These are phyloP conservation scores for Neomorphus geoffroyi DNA, from an alignment of 2,797 vertebrate genomes.

Conservation along the genomic window DNA sequence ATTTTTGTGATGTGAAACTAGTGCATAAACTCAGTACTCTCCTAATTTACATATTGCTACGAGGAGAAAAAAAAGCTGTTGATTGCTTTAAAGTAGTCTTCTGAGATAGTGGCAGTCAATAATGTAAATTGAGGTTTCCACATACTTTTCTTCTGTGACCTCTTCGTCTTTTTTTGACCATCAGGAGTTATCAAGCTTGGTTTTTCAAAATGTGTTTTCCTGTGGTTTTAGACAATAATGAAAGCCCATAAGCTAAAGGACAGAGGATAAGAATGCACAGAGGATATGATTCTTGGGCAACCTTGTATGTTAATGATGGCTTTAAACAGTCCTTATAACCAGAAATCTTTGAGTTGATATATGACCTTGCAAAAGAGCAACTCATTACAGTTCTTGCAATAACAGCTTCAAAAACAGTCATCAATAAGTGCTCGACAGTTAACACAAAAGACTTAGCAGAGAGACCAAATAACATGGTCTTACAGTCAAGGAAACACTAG, in stretches of 20 bases:
- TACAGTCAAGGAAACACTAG: background rate
- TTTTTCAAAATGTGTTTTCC: conserved; percentile 10
- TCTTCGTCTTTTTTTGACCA: conserved; percentile 15
- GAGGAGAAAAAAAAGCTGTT: background rate
- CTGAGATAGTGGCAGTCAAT: background rate
- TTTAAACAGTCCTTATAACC: conserved; percentile 26
- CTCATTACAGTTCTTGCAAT: conserved; percentile 8
- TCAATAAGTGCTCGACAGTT: conserved; percentile 36
- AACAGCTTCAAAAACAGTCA: conserved; percentile 25
- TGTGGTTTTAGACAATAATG: conserved; percentile 15
- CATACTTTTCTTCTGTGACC: conserved; percentile 17
- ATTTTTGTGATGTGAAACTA: background rate
- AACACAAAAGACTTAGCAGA: conserved; percentile 8
- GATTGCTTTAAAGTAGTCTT: background rate
- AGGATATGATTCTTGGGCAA: background rate
- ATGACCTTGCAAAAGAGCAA: conserved; percentile 23
- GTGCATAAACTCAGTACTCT: background rate
- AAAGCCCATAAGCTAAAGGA: conserved; percentile 1
- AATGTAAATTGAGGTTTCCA: conserved; percentile 54
- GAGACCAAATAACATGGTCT: background rate
- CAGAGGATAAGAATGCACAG: background rate
- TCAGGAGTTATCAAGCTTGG: background rate
- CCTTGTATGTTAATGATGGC: background rate
- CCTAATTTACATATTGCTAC: conserved; percentile 3
- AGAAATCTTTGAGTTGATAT: conserved; percentile 15